These are phyloP conservation scores for Gymnobelideus leadbeateri DNA, from an alignment of 2,113 vertebrate genomes.

Conservation along the genomic window DNA sequence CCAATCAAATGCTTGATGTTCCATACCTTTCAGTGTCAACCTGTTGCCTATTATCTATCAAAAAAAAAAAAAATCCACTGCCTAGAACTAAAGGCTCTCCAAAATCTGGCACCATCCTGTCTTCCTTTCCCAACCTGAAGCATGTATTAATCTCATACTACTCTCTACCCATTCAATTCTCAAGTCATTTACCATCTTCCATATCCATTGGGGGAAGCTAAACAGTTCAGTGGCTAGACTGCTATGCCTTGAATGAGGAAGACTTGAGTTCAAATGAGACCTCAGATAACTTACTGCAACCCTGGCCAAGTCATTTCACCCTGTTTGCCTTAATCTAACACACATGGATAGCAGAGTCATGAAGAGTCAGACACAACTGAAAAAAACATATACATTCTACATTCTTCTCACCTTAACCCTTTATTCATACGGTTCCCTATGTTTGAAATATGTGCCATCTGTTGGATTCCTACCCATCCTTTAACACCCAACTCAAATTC, in stretches of 20 bases:
- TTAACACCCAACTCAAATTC: neutral
- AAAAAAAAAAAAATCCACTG: neutral
- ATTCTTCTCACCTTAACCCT: neutral
- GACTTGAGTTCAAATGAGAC: neutral
- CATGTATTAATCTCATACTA: too few species aligned
- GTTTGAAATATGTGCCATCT: neutral
- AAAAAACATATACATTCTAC: too few species aligned
- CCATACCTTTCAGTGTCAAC: neutral
- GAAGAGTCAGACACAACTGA: too few species aligned
- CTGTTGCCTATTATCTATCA: neutral
- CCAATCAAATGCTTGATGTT: neutral
- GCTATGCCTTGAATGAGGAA: neutral
- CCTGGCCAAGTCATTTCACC: neutral
- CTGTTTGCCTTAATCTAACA: neutral
- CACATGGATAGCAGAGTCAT: neutral
- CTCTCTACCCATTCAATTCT: neutral
- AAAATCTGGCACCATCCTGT: neutral
- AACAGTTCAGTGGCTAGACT: neutral
- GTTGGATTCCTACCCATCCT: neutral
- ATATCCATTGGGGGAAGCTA: neutral
- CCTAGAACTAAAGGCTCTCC: neutral
- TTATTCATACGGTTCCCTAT: neutral
- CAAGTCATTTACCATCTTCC: neutral
- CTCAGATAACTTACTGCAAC: too few species aligned
- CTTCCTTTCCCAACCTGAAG: too few species aligned